Base-by-base conservation (phyloP, 2,888 invertebrate genomes). In the Spialia ferax region DNA sequence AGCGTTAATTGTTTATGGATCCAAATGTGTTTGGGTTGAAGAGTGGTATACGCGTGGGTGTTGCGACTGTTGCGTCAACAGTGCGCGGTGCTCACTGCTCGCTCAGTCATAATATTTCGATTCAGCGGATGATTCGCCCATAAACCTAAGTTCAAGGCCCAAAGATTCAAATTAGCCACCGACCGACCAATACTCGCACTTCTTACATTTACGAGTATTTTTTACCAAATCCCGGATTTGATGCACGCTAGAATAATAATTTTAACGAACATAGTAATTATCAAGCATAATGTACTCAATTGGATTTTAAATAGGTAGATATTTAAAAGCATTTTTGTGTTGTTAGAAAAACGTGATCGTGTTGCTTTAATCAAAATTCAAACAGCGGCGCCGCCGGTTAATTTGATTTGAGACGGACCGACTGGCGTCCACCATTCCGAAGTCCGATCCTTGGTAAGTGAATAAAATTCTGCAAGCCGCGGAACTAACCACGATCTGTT, bases 401-500 rank as follows among this genome's bases (percentile, higher is more conserved):
- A 42, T 15, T 15, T 42, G 8, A 15, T 42, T 18, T 42, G 7
- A 42, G 42, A 42, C 13, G 38, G 13, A 38, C n/a, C 45, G 45
- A 45, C 11, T 32, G 8, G 10, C 11, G 2, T 13, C 18, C 11
- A 18, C 7, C 8, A n/a, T 11, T 32, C n/a, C 7, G 38, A 3
- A 13, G 3, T 5, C 0, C 38, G 38, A 38, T 3, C 6, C 5
- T 48, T n/a, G 18, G 22, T 35, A 50, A 45, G 22, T 56, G 7
- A 35, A 65, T 38, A 26, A 42, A 59, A 8, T 7, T 26, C 18
- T 38, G 18, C 52, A 38, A 18, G 1, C n/a, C 64, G 50, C 57
- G 48, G 22, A 8, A 29, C 66, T 79, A 73, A 81, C 75, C 50
- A 76, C 74, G 82, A 77, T 83, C 80, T 84, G 78, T 85, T 91